Percentiles rank a stretch among this genome's conserved stretches.
phyloP scores from a whole-genome alignment of 2,888 invertebrate genomes.

The Melanchra persicariae region DNA sequence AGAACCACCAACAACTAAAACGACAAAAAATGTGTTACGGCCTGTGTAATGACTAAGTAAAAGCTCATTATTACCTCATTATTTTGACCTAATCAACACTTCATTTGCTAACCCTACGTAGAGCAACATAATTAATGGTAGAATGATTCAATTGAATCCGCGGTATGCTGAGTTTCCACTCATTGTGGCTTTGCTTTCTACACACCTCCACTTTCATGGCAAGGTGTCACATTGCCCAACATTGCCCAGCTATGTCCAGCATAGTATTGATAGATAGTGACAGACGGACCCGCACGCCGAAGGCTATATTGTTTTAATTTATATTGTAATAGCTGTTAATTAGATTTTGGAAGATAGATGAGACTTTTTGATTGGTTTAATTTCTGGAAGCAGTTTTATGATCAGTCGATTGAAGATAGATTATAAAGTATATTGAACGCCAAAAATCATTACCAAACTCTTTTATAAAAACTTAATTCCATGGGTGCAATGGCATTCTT shows the following conservation, averaged over 20 bases:
- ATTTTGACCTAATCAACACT: not conserved
- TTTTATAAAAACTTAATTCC: too few relatives aligned
- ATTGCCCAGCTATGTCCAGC: slow-evolving; percentile 44
- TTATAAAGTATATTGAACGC: too few relatives aligned
- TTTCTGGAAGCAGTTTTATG: slow-evolving; percentile 5
- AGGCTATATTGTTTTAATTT: slow-evolving; percentile 64
- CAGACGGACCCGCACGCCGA: slow-evolving; percentile 57
- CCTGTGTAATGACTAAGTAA: not conserved
- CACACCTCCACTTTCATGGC: slow-evolving; percentile 57
- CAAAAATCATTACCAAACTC: too few relatives aligned
- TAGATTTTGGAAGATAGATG: slow-evolving; percentile 55
- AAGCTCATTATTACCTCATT: too few relatives aligned
- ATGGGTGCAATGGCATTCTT: too few relatives aligned
- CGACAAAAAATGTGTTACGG: too few relatives aligned
- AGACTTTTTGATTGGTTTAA: slow-evolving; percentile 30
- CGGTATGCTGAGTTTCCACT: slow-evolving; percentile 85
- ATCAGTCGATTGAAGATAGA: not conserved
- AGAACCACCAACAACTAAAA: not conserved
- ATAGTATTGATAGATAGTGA: slow-evolving; percentile 59
- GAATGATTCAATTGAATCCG: slow-evolving; percentile 86
- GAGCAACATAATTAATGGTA: slow-evolving; percentile 80
- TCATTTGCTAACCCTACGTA: slow-evolving; percentile 73
- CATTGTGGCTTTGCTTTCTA: slow-evolving; percentile 86
- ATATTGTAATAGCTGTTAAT: slow-evolving; percentile 59
- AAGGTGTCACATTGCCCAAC: slow-evolving; percentile 86